Evolutionary conservation across 2,113 vertebrate species (phyloP).

Genomic region (Gallinago undulata): DNA sequence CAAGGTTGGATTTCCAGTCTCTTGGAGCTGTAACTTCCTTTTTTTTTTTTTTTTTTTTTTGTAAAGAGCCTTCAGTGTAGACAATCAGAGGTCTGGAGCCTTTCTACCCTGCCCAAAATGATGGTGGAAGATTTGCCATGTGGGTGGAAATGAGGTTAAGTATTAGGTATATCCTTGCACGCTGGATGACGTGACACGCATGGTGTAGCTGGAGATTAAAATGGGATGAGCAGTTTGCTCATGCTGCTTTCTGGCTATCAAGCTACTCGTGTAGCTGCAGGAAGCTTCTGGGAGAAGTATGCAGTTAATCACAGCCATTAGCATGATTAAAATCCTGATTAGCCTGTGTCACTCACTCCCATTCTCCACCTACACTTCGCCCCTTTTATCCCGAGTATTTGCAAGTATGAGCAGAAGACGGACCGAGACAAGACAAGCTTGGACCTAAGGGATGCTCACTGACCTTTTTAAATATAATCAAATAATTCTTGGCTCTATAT

Average conservation of each 20-base stretch:
- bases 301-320: slow-evolving; percentile 64
- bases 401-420: background rate
- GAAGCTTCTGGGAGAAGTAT: slow-evolving; percentile 36
- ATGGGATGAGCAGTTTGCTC: background rate
- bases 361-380: background rate
- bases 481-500: background rate
- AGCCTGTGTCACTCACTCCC: slow-evolving; percentile 42
- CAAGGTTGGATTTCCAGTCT: background rate
- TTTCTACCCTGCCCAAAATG: background rate
- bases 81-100: background rate
- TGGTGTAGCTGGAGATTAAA: background rate
- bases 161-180: background rate
- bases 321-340: slow-evolving; percentile 54
- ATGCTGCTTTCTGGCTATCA: background rate
- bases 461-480: background rate
- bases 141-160: background rate
- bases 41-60: no score
- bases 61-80: rapidly evolving
- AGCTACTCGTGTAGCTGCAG: background rate
- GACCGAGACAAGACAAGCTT: background rate
- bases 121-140: background rate
- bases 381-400: background rate
- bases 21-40: background rate
- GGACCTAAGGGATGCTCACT: background rate
- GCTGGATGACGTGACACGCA: background rate